Percentiles rank a stretch among this genome's conserved stretches.
phyloP scores from a whole-genome alignment of 2,113 vertebrate genomes.

The Gallinago paraguaiae region DNA sequence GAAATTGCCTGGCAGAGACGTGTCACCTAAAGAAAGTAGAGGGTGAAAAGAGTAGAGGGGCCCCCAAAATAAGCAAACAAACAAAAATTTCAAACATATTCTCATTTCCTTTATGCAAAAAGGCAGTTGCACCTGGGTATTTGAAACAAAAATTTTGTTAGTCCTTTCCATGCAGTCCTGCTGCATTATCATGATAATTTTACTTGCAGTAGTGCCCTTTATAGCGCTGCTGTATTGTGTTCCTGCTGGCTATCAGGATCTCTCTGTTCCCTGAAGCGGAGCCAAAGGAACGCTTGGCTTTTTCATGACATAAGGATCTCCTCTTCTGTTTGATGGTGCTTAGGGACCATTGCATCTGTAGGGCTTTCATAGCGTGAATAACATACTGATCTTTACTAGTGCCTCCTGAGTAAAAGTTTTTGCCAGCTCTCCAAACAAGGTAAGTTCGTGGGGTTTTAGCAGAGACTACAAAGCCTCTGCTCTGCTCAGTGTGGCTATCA shows the following conservation, averaged over 20 bases:
- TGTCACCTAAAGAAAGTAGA: not conserved
- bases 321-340: not conserved
- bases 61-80: not conserved
- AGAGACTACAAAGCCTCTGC: not conserved
- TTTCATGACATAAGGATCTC: not conserved
- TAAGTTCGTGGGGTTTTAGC: not conserved
- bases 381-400: not conserved
- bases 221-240: fast-evolving
- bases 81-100: not conserved
- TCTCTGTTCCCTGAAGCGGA: not conserved
- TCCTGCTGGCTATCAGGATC: not conserved
- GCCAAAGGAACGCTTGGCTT: not conserved
- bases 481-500: not conserved
- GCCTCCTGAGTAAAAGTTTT: not conserved
- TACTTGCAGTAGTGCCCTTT: not conserved
- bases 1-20: not conserved
- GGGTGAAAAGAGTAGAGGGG: not conserved
- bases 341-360: not conserved
- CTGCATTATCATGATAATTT: not conserved
- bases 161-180: not conserved
- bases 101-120: not conserved
- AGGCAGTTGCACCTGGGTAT: not conserved
- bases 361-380: not conserved
- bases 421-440: not conserved
- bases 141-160: not conserved